Evolutionary conservation across 92 coral and sea anemone genomes (phyloP).

Genomic region (Desmophyllum pertusum): DNA sequence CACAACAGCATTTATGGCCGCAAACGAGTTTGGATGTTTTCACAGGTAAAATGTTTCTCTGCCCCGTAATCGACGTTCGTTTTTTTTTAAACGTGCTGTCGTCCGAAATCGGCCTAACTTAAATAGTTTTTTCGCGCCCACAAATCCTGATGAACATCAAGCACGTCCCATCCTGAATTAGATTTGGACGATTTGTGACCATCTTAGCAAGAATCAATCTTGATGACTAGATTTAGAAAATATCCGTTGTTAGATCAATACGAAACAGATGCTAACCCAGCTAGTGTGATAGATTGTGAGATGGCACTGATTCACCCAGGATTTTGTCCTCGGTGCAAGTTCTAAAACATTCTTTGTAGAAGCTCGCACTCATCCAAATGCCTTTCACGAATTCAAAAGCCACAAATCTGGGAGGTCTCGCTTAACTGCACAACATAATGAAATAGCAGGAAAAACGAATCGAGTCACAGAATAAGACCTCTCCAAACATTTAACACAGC

Average conservation of each 20-base stretch:
- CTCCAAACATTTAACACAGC: conserved; percentile 23
- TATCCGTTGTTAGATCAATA: not conserved
- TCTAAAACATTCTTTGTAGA: conserved; percentile 30
- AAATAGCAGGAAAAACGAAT: conserved; percentile 2
- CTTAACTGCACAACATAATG: not conserved
- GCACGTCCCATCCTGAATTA: not conserved
- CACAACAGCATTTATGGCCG: conserved; percentile 12
- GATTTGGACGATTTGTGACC: not conserved
- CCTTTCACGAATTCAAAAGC: conserved; percentile 30
- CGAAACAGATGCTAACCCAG: conserved; percentile 19
- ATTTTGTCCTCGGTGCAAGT: not conserved
- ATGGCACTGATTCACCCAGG: not conserved
- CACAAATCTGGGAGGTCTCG: conserved; percentile 45
- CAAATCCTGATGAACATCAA: conserved; percentile 29
- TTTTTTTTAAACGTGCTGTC: not conserved
- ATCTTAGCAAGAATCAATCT: not conserved
- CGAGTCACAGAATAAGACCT: not conserved
- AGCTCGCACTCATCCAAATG: conserved; percentile 8
- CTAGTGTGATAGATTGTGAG: too few relatives aligned
- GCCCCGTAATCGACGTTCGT: not conserved
- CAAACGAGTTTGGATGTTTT: conserved; percentile 10
- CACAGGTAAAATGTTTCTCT: conserved; percentile 15
- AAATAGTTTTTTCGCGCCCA: conserved; percentile 45
- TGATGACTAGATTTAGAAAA: conserved; percentile 6
- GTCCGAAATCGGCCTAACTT: conserved; percentile 42